A percentile compares a stretch with the other conserved stretches of the same genome.
phyloP scores from a whole-genome alignment of 2,113 vertebrate species.

The Ursus arctos region DNA sequence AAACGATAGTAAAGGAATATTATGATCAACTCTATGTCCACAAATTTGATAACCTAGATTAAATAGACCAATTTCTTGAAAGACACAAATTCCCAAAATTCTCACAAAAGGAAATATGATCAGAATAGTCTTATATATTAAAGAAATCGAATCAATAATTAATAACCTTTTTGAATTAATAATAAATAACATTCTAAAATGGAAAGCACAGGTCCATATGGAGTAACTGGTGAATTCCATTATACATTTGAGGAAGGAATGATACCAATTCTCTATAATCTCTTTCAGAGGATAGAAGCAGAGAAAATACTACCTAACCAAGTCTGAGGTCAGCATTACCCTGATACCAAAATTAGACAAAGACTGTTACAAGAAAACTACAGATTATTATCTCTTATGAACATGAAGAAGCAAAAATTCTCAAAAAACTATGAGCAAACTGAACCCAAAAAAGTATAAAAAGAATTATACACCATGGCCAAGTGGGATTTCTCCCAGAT shows the following conservation, averaged over 20 bases:
- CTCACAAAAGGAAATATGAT: neutral
- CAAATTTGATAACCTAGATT: neutral
- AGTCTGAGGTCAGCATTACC: neutral
- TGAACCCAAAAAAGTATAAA: neutral
- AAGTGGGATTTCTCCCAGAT: neutral
- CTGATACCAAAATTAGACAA: neutral
- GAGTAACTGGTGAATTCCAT: neutral
- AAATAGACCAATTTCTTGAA: neutral
- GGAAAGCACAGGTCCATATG: neutral
- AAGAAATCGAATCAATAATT: neutral
- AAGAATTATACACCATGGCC: neutral
- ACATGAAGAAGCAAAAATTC: neutral
- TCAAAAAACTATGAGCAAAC: neutral
- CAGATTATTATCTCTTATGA: neutral
- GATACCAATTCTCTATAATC: neutral
- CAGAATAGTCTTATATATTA: neutral
- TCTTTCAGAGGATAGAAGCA: neutral
- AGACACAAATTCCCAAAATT: neutral
- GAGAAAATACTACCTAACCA: neutral
- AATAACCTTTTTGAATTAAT: neutral
- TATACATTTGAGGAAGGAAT: neutral
- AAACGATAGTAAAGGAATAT: neutral
- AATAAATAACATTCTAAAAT: neutral
- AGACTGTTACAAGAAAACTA: neutral
- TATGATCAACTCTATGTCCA: neutral